Evolutionary conservation across 2,888 invertebrate genomes (phyloP), one percentile per base, ranked within the genome.

Genomic region (Caenorhabditis zanzibari): DNA sequence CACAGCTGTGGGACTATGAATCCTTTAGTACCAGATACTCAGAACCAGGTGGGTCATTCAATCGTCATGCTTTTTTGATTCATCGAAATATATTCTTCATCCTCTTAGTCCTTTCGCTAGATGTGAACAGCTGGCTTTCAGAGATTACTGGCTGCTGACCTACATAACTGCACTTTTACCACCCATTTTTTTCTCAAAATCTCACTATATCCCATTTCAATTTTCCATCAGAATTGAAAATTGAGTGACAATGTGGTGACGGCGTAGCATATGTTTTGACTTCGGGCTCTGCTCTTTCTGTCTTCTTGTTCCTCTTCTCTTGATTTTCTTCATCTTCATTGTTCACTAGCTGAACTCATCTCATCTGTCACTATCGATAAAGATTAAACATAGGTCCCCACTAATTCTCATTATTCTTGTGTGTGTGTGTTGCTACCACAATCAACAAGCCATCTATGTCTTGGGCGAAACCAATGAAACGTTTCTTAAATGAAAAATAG

Each of bases 321-420:
- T 63, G 24, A 41, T 44, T 49, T 38, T 64, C 47, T 71, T 52
- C 63, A 35, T 49, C 59, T 32, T 66, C 32, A 52, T 49, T 61
- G 56, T 59, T 56, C 26, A 47, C 26, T 26, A 49, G 26, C 24
- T 58, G 19, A 58, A 52, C 69, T 47, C 56, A 56, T 71, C n/a
- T n/a, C 64, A 79, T 47, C 71, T 79, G 79, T 79, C 79, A 79
- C 79, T 79, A 63, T 63, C 22, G 44, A 77, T 77, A 61, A 41
- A 58, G 28, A 58, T 72, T 56, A 47, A 38, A 26, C 68, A 22
- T 9, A 19, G 58, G 16, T 16, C 26, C 24, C 41, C 49, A 19
- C 58, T 59, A 52, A 52, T 73, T 69, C 68, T 63, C 22, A 52
- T 59, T 69, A 28, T 54, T 59, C 58, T 49, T 59, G 66, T 35